phyloP scores from a whole-genome alignment of 2,113 vertebrate genomes.

The Microcebus murinus region DNA sequence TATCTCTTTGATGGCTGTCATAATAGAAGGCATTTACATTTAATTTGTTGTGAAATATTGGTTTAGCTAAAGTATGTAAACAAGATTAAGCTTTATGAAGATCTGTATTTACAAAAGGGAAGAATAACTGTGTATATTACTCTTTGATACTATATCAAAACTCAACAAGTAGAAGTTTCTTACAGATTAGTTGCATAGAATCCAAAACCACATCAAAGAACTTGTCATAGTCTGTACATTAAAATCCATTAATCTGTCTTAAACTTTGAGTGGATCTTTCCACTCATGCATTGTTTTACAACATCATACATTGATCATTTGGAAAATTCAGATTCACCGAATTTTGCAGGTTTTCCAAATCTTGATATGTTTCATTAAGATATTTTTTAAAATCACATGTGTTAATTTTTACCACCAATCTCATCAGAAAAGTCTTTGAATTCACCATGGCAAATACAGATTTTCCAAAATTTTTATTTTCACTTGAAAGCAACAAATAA shows the following conservation, averaged over 20 bases:
- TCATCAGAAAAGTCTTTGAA: not conserved
- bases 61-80: not conserved
- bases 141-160: not conserved
- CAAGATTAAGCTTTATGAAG: not conserved
- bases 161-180: slow-evolving; percentile 14
- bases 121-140: not conserved
- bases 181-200: not conserved
- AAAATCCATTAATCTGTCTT: not conserved
- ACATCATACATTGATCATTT: not conserved
- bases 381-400: not conserved
- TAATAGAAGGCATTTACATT: not conserved
- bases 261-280: not conserved
- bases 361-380: not conserved
- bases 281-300: not conserved
- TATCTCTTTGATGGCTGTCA: not conserved
- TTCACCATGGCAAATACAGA: not conserved
- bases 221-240: not conserved
- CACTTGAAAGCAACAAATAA: not conserved
- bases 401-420: not conserved
- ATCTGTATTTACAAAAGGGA: not conserved
- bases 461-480: not conserved
- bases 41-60: not conserved
- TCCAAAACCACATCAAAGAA: not conserved
- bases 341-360: not conserved
- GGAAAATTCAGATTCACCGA: not conserved